Conservation (phyloP, 2,888 invertebrate species). For the Tachina lurida region DNA sequence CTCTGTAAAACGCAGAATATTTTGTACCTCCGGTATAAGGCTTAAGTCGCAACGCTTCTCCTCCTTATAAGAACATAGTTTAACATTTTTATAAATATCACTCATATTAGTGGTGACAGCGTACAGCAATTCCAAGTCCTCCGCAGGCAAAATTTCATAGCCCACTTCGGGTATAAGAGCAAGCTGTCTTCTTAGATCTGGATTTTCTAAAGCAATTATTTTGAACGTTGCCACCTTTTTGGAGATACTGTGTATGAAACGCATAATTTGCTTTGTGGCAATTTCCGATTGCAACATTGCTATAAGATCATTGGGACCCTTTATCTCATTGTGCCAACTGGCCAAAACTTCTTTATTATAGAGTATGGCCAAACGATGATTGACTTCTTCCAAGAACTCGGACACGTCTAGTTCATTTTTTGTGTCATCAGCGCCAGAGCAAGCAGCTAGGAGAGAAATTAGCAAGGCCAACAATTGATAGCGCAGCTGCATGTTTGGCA, state of each 20-base stretch:
- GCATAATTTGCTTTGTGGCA: slow-evolving; percentile 75
- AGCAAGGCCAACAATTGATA: neutral
- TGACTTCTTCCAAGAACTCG: slow-evolving; percentile 76
- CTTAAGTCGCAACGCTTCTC: slow-evolving; percentile 86
- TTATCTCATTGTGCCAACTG: slow-evolving; percentile 77
- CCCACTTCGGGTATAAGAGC: slow-evolving; percentile 88
- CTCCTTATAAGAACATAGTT: slow-evolving; percentile 88
- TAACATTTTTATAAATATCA: slow-evolving; percentile 88
- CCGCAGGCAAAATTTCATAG: slow-evolving; percentile 87
- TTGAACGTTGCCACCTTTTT: slow-evolving; percentile 75
- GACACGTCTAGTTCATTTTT: slow-evolving; percentile 69
- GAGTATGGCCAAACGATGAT: slow-evolving; percentile 74
- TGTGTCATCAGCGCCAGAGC: neutral
- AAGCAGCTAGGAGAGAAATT: neutral
- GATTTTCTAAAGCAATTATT: slow-evolving; percentile 85
- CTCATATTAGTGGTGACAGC: slow-evolving; percentile 88
- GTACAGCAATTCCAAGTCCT: slow-evolving; percentile 85
- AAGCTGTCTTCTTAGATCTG: slow-evolving; percentile 88
- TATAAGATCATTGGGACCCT: slow-evolving; percentile 74
- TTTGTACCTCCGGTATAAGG: slow-evolving; percentile 86
- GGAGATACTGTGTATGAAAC: slow-evolving; percentile 74
- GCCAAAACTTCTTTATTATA: slow-evolving; percentile 78
- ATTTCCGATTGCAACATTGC: slow-evolving; percentile 76
- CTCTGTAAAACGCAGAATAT: slow-evolving; percentile 75
- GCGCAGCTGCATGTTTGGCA: slow-evolving; percentile 12